Base-by-base conservation (phyloP, 2,888 invertebrate species). In the Punctoribates punctum region DNA sequence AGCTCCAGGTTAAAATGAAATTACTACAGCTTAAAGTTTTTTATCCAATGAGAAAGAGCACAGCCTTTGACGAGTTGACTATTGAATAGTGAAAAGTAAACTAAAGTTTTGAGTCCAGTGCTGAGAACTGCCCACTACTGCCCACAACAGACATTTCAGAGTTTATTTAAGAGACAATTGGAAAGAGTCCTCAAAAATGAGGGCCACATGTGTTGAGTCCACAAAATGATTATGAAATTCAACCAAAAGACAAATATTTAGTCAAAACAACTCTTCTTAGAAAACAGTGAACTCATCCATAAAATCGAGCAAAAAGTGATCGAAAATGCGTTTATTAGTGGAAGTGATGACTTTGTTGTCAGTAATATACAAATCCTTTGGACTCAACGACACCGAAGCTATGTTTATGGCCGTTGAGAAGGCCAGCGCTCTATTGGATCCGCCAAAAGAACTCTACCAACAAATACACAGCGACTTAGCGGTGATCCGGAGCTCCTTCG, bases 361-460 rank as follows among this genome's bases (percentile, higher is more conserved):
- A 23, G 20, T 38, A 5, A 23, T 42, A 42, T 0, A 17, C 23
- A 67, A 38, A 9, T n/a, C 6, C 17, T 23, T 9, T 27, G 15
- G 38, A 27, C 29, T 67, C 8, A 72, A 72, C 9, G 72, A 72
- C 38, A 72, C 72, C 4, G 72, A 72, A 46, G 72, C 72, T 27
- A 42, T 15, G 42, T 72, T 72, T 25, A 72, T 72, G 72, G 72
- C 72, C 15, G 13, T 72, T 9, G 72, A 72, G 25, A 72, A 72
- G 46, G 72, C 48, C n/a, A 46, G 46, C 8, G 72, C 72, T 25
- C 48, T 72, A 17, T 48, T 42, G 72, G 72, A 72, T 20, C 72
- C 72, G 27, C 72, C 72, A n/a, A 72, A 72, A 46, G 72, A 72
- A 25, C 48, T 72, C 6, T 72, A 72, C 27, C 72, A 72, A 72